Evolutionary conservation across 2,888 invertebrate genomes (phyloP).

Genomic region (Melolontha melolontha): DNA sequence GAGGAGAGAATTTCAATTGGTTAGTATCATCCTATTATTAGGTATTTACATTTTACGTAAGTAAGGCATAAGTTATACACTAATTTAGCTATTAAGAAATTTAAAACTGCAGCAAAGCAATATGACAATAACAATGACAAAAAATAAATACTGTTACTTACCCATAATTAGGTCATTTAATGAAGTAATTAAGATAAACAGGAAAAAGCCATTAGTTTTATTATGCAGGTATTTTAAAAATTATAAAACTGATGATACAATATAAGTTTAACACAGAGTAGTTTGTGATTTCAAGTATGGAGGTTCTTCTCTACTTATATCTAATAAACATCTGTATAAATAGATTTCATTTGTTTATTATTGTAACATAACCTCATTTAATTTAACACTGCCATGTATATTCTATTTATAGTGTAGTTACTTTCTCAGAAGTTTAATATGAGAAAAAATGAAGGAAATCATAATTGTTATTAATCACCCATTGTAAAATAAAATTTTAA

Average conservation of each 20-base stretch:
- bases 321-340: constrained; percentile 44
- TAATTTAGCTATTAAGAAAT: neutral
- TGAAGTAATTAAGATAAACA: constrained; percentile 13
- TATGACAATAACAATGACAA: constrained; percentile 5
- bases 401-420: constrained; percentile 43
- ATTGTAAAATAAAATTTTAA: neutral
- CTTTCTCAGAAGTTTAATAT: constrained; percentile 36
- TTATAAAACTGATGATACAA: neutral
- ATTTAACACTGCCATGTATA: constrained; percentile 40
- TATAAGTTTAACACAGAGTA: neutral
- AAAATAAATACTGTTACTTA: constrained; percentile 1
- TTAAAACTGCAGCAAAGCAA: neutral
- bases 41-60: no score
- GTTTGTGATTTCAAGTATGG: constrained; percentile 9
- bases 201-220: no score
- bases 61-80: neutral
- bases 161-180: constrained; percentile 18
- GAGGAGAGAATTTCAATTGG: constrained; percentile 96
- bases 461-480: constrained; percentile 26
- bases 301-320: constrained; percentile 37
- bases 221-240: neutral
- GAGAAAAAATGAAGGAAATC: constrained; percentile 29
- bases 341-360: constrained; percentile 44
- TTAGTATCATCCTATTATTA: constrained; percentile 66
- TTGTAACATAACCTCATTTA: constrained; percentile 45